A percentile compares a stretch with the other conserved stretches of the same genome.
Evolutionary conservation across 2,888 invertebrate species (phyloP).

Genomic region (Sesia apiformis): DNA sequence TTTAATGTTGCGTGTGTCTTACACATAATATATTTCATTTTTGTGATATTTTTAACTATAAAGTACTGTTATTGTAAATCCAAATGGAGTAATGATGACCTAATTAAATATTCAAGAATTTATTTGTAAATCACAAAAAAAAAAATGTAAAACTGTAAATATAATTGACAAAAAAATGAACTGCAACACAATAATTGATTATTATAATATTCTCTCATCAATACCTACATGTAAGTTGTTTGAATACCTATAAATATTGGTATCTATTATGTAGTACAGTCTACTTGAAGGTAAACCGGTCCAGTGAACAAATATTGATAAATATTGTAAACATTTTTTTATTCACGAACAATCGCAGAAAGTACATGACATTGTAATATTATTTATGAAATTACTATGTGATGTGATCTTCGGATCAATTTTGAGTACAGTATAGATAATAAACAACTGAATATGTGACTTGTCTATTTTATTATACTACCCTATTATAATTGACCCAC

Average conservation of each 20-base stretch:
- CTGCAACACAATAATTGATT: constrained; percentile 72
- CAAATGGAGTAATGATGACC: constrained; percentile 73
- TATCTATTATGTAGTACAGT: constrained; percentile 63
- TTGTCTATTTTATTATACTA: constrained; percentile 40
- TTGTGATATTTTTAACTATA: constrained; percentile 77
- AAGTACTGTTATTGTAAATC: constrained; percentile 75
- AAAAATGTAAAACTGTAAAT: constrained; percentile 75
- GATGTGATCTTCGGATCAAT: constrained; percentile 83
- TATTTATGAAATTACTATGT: constrained; percentile 80
- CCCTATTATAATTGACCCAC: too few relatives aligned
- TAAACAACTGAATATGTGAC: constrained; percentile 82
- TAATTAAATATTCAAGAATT: constrained; percentile 75
- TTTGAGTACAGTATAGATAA: constrained; percentile 85
- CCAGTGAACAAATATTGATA: constrained; percentile 74
- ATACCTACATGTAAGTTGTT: constrained; percentile 72
- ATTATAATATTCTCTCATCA: constrained; percentile 57
- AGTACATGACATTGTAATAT: constrained; percentile 76
- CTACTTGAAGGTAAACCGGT: constrained; percentile 69
- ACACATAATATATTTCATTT: constrained; percentile 76
- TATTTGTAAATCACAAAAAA: constrained; percentile 74
- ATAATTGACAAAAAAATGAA: constrained; percentile 71
- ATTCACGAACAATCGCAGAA: constrained; percentile 72
- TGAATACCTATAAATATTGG: constrained; percentile 58
- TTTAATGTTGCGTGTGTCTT: constrained; percentile 75
- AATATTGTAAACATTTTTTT: constrained; percentile 73